phyloP scores from a whole-genome alignment of 2,797 vertebrate species.

The Enteromius trimaculatus region DNA sequence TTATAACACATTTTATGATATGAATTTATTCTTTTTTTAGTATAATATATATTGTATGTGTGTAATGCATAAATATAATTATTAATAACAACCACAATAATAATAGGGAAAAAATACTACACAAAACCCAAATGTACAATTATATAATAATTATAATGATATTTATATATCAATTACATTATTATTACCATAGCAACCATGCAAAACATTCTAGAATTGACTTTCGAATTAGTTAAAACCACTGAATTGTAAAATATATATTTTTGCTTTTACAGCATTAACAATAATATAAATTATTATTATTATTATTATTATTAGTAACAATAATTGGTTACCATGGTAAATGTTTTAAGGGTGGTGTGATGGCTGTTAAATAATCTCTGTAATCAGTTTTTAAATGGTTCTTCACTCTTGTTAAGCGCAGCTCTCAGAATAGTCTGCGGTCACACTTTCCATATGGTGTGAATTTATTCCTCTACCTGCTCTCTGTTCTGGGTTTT shows the following conservation, averaged over 20 bases:
- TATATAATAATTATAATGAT: neutral
- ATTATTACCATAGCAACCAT: neutral
- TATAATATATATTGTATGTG: no score
- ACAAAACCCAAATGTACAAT: neutral
- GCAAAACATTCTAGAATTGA: neutral
- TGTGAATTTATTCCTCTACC: constrained; percentile 7
- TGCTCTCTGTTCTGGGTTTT: constrained; percentile 1
- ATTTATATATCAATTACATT: neutral
- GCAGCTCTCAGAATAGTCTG: constrained; percentile 17
- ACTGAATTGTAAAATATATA: neutral
- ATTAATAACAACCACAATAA: no score
- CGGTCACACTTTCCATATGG: constrained; percentile 11
- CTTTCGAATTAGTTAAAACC: neutral
- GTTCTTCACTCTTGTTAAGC: constrained; percentile 33
- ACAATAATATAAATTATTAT: neutral
- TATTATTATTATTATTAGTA: no score
- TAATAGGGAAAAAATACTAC: no score
- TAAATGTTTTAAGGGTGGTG: neutral
- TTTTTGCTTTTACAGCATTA: neutral
- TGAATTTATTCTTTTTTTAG: neutral
- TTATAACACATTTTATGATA: neutral
- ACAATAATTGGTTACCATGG: neutral
- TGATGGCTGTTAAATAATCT: neutral
- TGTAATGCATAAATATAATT: no score
- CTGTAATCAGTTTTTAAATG: neutral